Base-by-base conservation (phyloP, 1,140 invertebrate species). In the Melipona quadrifasciata region DNA sequence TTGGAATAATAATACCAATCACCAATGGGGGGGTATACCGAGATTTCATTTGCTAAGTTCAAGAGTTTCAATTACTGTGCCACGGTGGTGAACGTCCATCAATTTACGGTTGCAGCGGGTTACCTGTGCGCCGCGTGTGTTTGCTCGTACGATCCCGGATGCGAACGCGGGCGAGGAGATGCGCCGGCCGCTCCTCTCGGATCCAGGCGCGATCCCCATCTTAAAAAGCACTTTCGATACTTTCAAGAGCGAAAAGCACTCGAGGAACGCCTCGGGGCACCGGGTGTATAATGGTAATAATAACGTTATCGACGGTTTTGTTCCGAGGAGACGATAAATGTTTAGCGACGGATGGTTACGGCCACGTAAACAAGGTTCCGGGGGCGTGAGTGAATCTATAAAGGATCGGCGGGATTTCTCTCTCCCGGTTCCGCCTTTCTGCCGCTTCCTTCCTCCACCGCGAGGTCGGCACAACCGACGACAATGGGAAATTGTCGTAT, bases 271-370 rank as follows among this genome's bases (percentile, higher is more conserved):
- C 88, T 83, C 89, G 80, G 88, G 39, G 89, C 81, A 77, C 57
- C n/a, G 24, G 55, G 55, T 19, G 70, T 27, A 77, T 90, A 87
- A 87, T 90, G 39, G 85, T 87, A 90, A 90, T 90, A 90, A 90
- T 87, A 90, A 90, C 77, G 89, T 90, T 90, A 90, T 89, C 89
- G 88, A 78, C 39, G 82, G 79, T 85, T 90, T 87, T 85, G 71
- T 90, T 73, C 39, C 82, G 64, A 79, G 74, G 75, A 86, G 67
- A 89, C 88, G 88, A 89, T 89, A 89, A 89, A 89, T 89, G 88
- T 89, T 89, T 89, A 87, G 82, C 82, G 67, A 87, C 73, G 76
- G 79, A 80, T 39, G 73, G 78, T 90, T 89, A 87, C 64, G 82
- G 24, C 47, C 89, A 89, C 89, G 82, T 85, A 90, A 90, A 90